Evolutionary conservation across 1,140 invertebrate species (phyloP), one percentile per base, ranked within the genome.

Genomic region (Drosophila varians): DNA sequence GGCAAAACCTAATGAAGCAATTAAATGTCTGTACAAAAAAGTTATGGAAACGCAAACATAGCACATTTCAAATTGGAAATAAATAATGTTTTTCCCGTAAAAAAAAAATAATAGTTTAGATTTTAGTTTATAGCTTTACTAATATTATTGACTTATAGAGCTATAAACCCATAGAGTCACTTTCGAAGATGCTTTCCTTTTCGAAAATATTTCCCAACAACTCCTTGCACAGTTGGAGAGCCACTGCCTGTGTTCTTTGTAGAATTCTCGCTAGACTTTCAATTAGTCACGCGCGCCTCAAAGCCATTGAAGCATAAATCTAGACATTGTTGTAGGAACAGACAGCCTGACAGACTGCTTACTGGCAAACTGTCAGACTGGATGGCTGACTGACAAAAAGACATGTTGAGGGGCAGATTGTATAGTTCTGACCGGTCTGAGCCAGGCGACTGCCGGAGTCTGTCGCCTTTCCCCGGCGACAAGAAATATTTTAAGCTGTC

Each of bases 1-100:
- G 84, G 84, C 77, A 69, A 84, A 77, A 89, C 80, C 89, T 89
- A 89, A 89, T 89, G 84, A 89, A 89, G 84, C 84, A 89, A 89
- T 89, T 89, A 86, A 89, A 73, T 86, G 86, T 38, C 66, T 75
- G 70, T 71, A 68, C 65, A 71, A 70, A 64, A 64, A 70, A 68
- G 14, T 31, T 18, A 58, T 19, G n/a, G 34, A 34, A 19, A 60
- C 58, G 23, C 74, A 52, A 74, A 60, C 47, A 57, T 23, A 8
- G 43, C 31, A 55, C 28, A 54, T 58, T 62, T 60, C 21, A 46
- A 60, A 57, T 61, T 57, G 69, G 31, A 34, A 51, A 71, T 40
- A 26, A 19, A 11, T 26, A 14, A 69, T 52, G 42, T 40, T 28
- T 71, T 54, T 21, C 21, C n/a, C 40, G 18, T 42, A 52, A 69